A percentile compares a stretch with the other conserved stretches of the same genome.
Evolutionary conservation across 2,888 invertebrate genomes (phyloP).

Genomic region (Clepsis dumicolana): DNA sequence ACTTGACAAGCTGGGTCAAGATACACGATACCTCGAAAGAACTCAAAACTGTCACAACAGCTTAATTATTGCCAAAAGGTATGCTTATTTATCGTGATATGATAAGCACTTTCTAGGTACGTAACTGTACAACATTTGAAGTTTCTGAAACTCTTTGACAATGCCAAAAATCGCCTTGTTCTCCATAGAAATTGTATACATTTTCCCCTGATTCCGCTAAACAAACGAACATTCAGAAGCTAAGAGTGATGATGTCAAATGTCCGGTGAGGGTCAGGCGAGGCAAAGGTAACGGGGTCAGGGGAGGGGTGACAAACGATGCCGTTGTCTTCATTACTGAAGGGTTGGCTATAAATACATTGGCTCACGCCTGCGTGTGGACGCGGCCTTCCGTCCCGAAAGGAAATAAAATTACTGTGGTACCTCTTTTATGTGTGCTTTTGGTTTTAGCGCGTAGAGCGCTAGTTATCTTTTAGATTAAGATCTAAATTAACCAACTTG

Average conservation of each 20-base stretch:
- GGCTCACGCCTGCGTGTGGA: neutral
- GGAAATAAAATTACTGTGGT: neutral
- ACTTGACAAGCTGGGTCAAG: too few relatives aligned
- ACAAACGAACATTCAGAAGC: slow-evolving; percentile 18
- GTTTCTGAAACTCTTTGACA: too few relatives aligned
- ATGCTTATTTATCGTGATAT: too few relatives aligned
- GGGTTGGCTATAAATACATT: slow-evolving; percentile 47
- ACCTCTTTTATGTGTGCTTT: neutral
- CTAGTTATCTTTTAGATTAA: too few relatives aligned
- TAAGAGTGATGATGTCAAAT: slow-evolving; percentile 41
- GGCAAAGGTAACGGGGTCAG: slow-evolving; percentile 46
- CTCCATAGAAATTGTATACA: neutral
- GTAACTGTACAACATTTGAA: too few relatives aligned
- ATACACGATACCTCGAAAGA: too few relatives aligned
- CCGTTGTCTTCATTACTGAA: slow-evolving; percentile 77
- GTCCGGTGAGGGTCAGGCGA: slow-evolving; percentile 26
- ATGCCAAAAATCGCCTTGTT: neutral
- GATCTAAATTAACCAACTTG: too few relatives aligned
- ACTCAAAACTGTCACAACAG: too few relatives aligned
- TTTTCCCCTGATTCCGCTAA: neutral
- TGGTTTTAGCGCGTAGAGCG: neutral
- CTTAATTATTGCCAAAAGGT: too few relatives aligned
- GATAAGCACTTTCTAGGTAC: too few relatives aligned
- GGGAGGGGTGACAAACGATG: slow-evolving; percentile 73
- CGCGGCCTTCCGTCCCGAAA: neutral